Conservation (phyloP, 2,888 invertebrate genomes). For the Rhagophthalmus giganteus region DNA sequence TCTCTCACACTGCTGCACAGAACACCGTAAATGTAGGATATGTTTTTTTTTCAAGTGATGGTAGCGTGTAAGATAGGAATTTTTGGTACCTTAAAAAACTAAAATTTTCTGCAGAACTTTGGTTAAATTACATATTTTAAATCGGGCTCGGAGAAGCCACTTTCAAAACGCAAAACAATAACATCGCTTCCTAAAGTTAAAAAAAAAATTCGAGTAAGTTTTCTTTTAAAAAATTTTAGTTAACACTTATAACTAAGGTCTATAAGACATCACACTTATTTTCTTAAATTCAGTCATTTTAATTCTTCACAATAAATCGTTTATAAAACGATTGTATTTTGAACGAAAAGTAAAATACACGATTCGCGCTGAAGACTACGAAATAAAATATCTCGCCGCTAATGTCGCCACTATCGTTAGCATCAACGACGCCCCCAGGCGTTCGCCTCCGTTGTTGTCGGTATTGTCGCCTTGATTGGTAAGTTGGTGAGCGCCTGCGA, state of each 20-base stretch:
- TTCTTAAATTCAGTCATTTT: constrained; percentile 23
- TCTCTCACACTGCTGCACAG: not conserved
- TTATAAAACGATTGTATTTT: constrained; percentile 34
- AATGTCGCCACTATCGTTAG: constrained; percentile 30
- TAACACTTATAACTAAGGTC: constrained; percentile 25
- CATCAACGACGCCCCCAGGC: constrained; percentile 29
- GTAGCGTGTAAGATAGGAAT: too few species aligned
- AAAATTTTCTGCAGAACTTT: not conserved
- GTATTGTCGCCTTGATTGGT: constrained; percentile 19
- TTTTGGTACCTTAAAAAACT: not conserved
- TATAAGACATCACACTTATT: constrained; percentile 31
- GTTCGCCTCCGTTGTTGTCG: constrained; percentile 32
- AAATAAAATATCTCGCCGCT: constrained; percentile 33
- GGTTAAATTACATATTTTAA: not conserved
- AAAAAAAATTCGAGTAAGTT: not conserved
- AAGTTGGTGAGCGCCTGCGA: constrained; percentile 21
- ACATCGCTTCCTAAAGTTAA: not conserved
- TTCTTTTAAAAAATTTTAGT: constrained; percentile 1
- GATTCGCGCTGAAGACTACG: constrained; percentile 31
- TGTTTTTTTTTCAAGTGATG: not conserved
- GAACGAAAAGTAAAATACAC: constrained; percentile 18
- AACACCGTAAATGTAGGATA: not conserved
- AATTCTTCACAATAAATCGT: constrained; percentile 29
- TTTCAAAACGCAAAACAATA: not conserved
- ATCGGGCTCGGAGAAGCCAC: not conserved